Percentiles rank a stretch among this genome's conserved stretches.
These are phyloP conservation scores for Clostera curtula DNA, from an alignment of 2,888 invertebrate species.

Conservation along the genomic window DNA sequence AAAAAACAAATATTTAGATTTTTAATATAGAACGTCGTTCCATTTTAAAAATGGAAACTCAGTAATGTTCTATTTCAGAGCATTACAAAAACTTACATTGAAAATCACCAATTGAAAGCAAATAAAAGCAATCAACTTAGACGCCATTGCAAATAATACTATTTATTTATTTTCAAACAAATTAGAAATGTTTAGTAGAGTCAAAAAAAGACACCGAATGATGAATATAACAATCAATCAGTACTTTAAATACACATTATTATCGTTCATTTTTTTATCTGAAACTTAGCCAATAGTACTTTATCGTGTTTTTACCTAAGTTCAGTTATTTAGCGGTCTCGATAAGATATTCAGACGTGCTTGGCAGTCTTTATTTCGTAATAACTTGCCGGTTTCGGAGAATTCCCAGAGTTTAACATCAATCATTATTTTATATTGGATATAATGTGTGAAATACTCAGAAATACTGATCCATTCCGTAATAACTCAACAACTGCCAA, in stretches of 20 bases:
- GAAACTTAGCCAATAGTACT: neutral
- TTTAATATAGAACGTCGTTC: neutral
- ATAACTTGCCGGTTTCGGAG: no score
- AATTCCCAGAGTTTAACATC: no score
- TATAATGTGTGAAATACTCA: no score
- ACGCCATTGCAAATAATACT: constrained; percentile 9
- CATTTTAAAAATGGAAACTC: neutral
- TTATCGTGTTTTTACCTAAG: constrained; percentile 1
- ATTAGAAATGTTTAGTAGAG: neutral
- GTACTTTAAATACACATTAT: constrained; percentile 1
- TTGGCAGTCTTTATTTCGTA: no score
- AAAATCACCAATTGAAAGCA: constrained; percentile 15
- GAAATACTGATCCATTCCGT: no score
- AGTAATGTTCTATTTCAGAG: no score
- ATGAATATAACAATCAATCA: neutral
- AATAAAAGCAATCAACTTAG: constrained; percentile 9
- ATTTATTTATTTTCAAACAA: neutral
- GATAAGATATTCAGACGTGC: neutral
- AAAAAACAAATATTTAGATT: constrained; percentile 2
- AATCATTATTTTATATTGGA: no score
- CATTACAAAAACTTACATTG: constrained; percentile 15
- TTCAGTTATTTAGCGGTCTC: neutral
- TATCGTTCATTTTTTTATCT: neutral
- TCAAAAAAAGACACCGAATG: neutral
- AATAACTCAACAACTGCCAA: no score